Evolutionary conservation across 2,888 invertebrate species (phyloP).

Genomic region (Dasysyrphus tricinctus): DNA sequence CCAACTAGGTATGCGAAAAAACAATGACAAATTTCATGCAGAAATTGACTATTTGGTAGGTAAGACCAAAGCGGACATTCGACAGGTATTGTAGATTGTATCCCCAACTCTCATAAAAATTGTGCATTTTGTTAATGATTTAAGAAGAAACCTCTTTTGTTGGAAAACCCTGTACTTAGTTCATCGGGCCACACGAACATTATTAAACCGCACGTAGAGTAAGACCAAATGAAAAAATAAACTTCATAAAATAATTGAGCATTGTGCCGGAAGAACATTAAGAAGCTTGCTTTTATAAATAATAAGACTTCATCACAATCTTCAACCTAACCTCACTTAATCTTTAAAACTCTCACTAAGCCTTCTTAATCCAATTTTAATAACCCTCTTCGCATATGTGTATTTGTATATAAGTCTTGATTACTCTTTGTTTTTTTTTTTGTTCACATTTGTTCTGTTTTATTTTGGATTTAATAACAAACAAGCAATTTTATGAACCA

Average conservation of each 20-base stretch:
- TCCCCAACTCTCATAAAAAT: too few relatives aligned
- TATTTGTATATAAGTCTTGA: constrained; percentile 25
- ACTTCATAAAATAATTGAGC: constrained; percentile 3
- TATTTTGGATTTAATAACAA: constrained; percentile 44
- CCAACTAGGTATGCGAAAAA: too few relatives aligned
- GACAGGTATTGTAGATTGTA: too few relatives aligned
- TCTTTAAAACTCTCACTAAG: constrained; percentile 39
- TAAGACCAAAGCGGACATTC: too few relatives aligned
- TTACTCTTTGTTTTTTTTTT: constrained; percentile 34
- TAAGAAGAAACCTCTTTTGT: too few relatives aligned
- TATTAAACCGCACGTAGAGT: not conserved
- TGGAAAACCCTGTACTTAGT: too few relatives aligned
- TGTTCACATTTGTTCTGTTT: not conserved
- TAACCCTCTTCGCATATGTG: constrained; percentile 51
- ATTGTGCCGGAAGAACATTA: constrained; percentile 35
- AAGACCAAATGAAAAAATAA: not conserved
- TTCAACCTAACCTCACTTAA: constrained; percentile 34
- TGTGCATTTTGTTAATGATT: too few relatives aligned
- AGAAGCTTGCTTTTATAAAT: not conserved
- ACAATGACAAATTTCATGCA: too few relatives aligned
- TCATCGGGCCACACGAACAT: not conserved
- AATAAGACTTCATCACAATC: not conserved
- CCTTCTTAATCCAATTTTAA: constrained; percentile 72
- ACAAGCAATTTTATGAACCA: constrained; percentile 73
- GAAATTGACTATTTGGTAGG: too few relatives aligned